These are phyloP conservation scores for Zaprionus ornatus DNA, from an alignment of 1,140 invertebrate species.

Conservation along the genomic window DNA sequence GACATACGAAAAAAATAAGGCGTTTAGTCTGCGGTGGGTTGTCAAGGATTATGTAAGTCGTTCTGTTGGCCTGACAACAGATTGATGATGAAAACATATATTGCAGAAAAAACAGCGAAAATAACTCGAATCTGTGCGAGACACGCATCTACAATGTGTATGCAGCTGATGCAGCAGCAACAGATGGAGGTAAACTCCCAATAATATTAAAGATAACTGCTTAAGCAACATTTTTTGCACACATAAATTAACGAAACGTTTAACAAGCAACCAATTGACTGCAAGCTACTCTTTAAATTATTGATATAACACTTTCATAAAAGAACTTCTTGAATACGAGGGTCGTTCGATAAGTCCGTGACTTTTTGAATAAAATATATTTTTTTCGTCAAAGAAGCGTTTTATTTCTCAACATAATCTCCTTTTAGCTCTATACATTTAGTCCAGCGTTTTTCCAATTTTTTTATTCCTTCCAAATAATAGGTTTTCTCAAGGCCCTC, in stretches of 20 bases:
- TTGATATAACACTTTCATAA: neutral
- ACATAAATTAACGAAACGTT: neutral
- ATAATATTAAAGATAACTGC: conserved; percentile 15
- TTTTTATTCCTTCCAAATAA: no score
- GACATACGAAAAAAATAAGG: conserved; percentile 37
- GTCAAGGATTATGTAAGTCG: conserved; percentile 34
- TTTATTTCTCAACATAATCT: no score
- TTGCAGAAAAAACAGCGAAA: conserved; percentile 3
- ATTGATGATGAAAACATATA: conserved; percentile 30
- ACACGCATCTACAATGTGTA: neutral
- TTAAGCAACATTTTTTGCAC: neutral
- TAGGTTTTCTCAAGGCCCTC: no score
- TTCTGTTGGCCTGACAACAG: conserved; percentile 3
- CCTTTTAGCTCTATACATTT: no score
- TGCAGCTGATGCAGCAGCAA: conserved; percentile 2
- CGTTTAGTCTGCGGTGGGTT: conserved; percentile 26
- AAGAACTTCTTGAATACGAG: neutral
- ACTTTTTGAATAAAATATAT: no score
- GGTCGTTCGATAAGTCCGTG: no score
- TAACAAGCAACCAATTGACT: neutral
- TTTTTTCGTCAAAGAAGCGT: no score
- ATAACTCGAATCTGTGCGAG: neutral
- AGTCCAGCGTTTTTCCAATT: no score
- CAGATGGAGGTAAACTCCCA: conserved; percentile 15
- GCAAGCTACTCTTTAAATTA: neutral